These are phyloP conservation scores for Hypanus sabinus DNA, from an alignment of 2,113 vertebrate species.

Conservation along the genomic window DNA sequence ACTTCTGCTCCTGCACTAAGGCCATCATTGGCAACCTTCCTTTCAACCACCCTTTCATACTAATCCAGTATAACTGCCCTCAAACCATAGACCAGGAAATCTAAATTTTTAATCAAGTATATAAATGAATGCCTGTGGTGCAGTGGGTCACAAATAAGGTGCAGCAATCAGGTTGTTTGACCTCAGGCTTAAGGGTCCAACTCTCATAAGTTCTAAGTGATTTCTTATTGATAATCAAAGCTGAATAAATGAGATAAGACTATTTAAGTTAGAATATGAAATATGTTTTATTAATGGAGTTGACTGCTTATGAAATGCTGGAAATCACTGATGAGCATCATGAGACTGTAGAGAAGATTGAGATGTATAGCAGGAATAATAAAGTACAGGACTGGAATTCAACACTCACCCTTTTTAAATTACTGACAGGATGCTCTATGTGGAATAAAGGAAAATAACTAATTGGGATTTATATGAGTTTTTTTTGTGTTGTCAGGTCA, in stretches of 20 bases:
- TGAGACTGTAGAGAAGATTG: background rate
- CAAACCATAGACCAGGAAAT: background rate
- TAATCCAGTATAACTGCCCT: conserved; percentile 34
- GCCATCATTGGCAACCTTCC: conserved; percentile 26
- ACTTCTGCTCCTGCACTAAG: conserved; percentile 40
- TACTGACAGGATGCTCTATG: background rate
- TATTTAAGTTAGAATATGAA: conserved; percentile 7
- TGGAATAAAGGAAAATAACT: background rate
- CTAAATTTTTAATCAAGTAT: conserved; percentile 25
- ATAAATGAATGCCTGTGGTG: conserved; percentile 5
- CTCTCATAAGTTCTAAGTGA: background rate
- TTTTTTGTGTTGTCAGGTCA: background rate
- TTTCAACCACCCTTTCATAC: conserved; percentile 39
- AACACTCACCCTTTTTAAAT: background rate
- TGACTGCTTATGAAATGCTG: background rate
- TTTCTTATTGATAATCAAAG: conserved; percentile 23
- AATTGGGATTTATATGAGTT: background rate
- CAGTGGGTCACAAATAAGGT: background rate
- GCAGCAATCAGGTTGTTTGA: conserved; percentile 15
- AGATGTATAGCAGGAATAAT: background rate
- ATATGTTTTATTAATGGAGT: background rate
- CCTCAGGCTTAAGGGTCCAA: conserved; percentile 4
- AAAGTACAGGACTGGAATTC: background rate
- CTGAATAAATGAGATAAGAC: background rate
- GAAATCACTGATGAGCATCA: background rate